phyloP scores from a whole-genome alignment of 2,113 vertebrate species.

The Strix uralensis region DNA sequence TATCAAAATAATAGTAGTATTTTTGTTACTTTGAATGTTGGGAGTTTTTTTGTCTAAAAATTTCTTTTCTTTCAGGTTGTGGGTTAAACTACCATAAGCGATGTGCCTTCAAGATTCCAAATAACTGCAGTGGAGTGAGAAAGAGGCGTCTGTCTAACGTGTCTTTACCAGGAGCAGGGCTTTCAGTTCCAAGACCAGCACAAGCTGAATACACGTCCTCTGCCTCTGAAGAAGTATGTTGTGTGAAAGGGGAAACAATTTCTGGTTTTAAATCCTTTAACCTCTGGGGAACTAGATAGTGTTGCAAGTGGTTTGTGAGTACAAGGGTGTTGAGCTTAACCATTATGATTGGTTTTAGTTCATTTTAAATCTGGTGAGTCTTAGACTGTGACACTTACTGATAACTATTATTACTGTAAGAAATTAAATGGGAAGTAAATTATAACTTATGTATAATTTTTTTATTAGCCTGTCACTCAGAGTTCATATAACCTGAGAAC shows the following conservation, averaged over 20 bases:
- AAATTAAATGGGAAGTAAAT: not conserved
- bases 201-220: constrained; percentile 81
- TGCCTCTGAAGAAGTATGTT: constrained; percentile 87
- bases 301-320: not conserved
- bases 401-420: not conserved
- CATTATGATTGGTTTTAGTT: not conserved
- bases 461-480: not conserved
- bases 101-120: constrained; percentile 98
- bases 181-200: constrained; percentile 85
- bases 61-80: constrained; percentile 80
- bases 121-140: constrained; percentile 94
- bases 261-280: not conserved
- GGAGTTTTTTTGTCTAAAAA: not conserved
- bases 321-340: not conserved
- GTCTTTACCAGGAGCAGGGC: constrained; percentile 88
- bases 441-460: not conserved
- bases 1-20: not conserved
- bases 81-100: constrained; percentile 98
- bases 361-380: not conserved
- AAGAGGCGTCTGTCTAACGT: constrained; percentile 94
- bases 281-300: not conserved
- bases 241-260: not conserved
- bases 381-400: not conserved
- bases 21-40: not conserved
- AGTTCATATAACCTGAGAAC: not conserved